Conservation (phyloP, 2,113 vertebrate genomes). For the Chrysochloris asiatica region DNA sequence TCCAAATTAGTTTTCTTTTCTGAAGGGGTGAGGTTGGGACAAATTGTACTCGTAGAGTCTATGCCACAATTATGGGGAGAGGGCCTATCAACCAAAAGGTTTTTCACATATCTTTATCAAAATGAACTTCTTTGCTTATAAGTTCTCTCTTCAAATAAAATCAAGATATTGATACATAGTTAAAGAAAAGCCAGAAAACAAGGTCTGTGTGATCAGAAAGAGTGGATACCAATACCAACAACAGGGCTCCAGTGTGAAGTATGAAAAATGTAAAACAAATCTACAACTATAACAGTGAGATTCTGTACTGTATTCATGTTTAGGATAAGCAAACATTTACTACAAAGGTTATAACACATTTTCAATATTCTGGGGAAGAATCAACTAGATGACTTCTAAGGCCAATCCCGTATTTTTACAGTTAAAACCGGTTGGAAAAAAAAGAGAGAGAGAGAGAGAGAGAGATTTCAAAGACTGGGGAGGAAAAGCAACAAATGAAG, state of each 20-base stretch:
- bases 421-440: background rate
- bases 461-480: background rate
- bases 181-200: too few relatives aligned
- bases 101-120: conserved; percentile 33
- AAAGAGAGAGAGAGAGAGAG: too few relatives aligned
- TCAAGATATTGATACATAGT: too few relatives aligned
- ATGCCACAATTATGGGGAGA: background rate
- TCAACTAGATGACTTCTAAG: background rate
- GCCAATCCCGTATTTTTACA: background rate
- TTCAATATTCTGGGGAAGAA: background rate
- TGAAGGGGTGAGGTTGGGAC: background rate
- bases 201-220: too few relatives aligned
- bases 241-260: background rate
- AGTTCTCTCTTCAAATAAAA: too few relatives aligned
- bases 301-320: background rate
- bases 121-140: background rate
- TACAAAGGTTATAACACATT: background rate
- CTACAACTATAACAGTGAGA: background rate
- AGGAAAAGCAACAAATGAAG: background rate
- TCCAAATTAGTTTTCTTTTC: background rate
- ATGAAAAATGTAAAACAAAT: conserved; percentile 1
- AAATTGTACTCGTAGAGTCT: background rate
- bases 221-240: too few relatives aligned
- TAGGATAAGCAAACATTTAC: background rate
- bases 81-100: background rate